phyloP scores from a whole-genome alignment of 1,140 invertebrate genomes.

The Physella acuta region DNA sequence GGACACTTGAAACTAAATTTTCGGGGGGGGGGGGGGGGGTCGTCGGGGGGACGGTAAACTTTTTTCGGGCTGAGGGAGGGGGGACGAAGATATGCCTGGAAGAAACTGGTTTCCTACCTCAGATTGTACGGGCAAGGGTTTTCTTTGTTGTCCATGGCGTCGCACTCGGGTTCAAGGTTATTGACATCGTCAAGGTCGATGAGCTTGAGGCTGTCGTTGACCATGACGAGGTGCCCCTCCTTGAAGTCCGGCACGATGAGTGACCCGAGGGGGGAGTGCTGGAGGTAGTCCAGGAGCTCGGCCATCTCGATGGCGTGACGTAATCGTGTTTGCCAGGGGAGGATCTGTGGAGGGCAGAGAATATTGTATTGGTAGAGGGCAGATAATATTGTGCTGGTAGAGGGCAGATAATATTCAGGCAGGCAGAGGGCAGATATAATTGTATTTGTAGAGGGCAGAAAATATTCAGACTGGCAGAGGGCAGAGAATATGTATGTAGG shows the following conservation, averaged over 20 bases:
- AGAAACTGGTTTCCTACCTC: too few species aligned
- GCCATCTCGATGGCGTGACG: conserved; percentile 43
- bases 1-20: too few species aligned
- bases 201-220: conserved; percentile 48
- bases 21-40: too few species aligned
- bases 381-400: neutral
- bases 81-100: too few species aligned
- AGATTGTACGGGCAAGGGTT: conserved; percentile 44
- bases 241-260: conserved; percentile 54
- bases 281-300: conserved; percentile 50
- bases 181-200: conserved; percentile 57
- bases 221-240: conserved; percentile 52
- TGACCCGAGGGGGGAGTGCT: conserved; percentile 52
- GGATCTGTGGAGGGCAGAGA: conserved; percentile 20
- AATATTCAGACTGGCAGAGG: too few species aligned
- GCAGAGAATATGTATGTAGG: too few species aligned
- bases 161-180: conserved; percentile 53
- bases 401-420: neutral
- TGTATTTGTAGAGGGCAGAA: too few species aligned
- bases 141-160: conserved; percentile 17
- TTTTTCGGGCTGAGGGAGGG: too few species aligned
- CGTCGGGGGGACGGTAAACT: too few species aligned
- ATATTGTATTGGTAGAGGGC: neutral
- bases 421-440: too few species aligned
- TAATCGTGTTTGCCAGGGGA: conserved; percentile 41